Base-by-base conservation (phyloP, 2,888 invertebrate species). In the Melieria picta region DNA sequence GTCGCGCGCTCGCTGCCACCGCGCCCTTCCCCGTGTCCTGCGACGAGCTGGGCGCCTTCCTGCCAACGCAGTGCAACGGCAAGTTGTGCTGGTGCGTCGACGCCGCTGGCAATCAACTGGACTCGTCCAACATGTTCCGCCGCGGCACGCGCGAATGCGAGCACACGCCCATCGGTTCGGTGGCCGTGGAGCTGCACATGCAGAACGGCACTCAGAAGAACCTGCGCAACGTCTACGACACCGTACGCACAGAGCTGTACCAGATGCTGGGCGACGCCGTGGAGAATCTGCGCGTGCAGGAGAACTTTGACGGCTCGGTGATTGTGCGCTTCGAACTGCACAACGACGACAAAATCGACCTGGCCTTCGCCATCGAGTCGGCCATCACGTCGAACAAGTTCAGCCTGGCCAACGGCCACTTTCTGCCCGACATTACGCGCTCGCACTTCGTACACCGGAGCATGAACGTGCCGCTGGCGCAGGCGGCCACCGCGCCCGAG, bases 11-110 rank as follows among this genome's bases (percentile, higher is more conserved):
- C 46, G 86, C 87, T 13, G 85, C 87, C 7, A 81, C 83, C 0
- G 86, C 87, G 1, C 80, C 84, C 0, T 87, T 88, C 7, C 87
- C 88, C 0, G 88, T 89, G 0, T 90, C 90, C n/a, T 94, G 94
- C 78, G 90, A 92, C 76, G 84, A 89, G 3, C 89, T 90, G 74
- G 94, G 93, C 0, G 89, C 91, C 76, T 95, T 94, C 85, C 87
- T 91, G 3, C 91, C 95, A 1, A 91, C 91, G 0, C 95, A 95
- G 80, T 95, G 95, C 81, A 90, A 91, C 42, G 90, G 89, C 9
- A 77, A 77, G 65, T 58, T 76, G 13, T 95, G 95, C 83, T 95
- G 95, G 94, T 95, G 95, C 84, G 94, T 95, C 4, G 94, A 95
- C 84, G 94, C 94, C 72, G 94, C 94, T 1, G 93, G 93, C 46